phyloP scores from a whole-genome alignment of 1,140 invertebrate genomes.

The Fopius arisanus region DNA sequence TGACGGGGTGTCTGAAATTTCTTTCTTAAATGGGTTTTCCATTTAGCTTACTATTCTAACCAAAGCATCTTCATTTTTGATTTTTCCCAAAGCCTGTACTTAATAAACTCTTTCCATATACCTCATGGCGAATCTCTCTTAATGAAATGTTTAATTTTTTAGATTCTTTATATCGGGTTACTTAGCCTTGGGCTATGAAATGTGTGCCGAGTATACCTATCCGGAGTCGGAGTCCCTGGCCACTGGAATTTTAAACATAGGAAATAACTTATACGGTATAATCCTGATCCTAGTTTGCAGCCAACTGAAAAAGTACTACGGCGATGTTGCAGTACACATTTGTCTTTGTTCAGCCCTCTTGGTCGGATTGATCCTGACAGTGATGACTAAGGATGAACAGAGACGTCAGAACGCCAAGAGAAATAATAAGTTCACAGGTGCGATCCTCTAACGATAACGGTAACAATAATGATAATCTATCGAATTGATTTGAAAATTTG shows the following conservation, averaged over 20 bases:
- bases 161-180: conserved; percentile 81
- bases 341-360: conserved; percentile 57
- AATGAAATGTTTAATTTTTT: neutral
- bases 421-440: neutral
- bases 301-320: conserved; percentile 44
- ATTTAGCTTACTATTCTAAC: too few relatives aligned
- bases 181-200: conserved; percentile 77
- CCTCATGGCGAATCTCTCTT: neutral
- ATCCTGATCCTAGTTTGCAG: conserved; percentile 62
- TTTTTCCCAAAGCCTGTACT: too few relatives aligned
- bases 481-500: neutral
- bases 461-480: conserved; percentile 1
- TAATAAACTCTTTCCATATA: too few relatives aligned
- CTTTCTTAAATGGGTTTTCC: too few relatives aligned
- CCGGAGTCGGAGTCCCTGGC: conserved; percentile 75
- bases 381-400: conserved; percentile 67
- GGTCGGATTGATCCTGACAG: conserved; percentile 66
- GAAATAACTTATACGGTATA: conserved; percentile 72
- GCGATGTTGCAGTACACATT: conserved; percentile 54
- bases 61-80: too few relatives aligned
- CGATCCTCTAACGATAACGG: neutral
- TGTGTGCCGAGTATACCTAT: conserved; percentile 79
- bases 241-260: conserved; percentile 73
- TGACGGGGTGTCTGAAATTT: too few relatives aligned
- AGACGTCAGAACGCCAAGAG: conserved; percentile 61